These are phyloP conservation scores for Helicolenus hilgendorfi DNA, from an alignment of 2,797 vertebrate genomes.

Conservation along the genomic window DNA sequence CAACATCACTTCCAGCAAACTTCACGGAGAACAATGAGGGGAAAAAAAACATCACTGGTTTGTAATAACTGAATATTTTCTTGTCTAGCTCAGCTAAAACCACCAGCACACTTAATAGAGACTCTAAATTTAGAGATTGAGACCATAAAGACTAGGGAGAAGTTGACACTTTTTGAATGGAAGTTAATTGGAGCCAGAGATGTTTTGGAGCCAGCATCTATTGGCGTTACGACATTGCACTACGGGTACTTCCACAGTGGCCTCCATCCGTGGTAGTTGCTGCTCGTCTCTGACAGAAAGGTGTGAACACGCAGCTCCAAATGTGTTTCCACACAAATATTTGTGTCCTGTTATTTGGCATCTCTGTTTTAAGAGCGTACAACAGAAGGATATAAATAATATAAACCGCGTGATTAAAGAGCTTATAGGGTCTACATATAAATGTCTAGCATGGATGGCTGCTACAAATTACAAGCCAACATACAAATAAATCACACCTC, in stretches of 20 bases:
- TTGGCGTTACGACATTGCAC: background rate
- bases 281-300: background rate
- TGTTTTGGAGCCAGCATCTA: background rate
- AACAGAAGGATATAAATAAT: background rate
- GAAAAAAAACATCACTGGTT: too few relatives aligned
- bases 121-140: background rate
- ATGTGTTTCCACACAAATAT: conserved; percentile 5
- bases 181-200: background rate
- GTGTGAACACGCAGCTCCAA: background rate
- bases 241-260: background rate
- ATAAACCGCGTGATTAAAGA: conserved; percentile 14
- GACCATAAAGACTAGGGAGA: background rate
- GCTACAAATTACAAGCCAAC: conserved; percentile 20
- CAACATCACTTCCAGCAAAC: too few relatives aligned
- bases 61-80: background rate
- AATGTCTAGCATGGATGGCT: background rate
- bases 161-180: background rate
- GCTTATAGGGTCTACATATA: background rate
- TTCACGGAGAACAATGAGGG: too few relatives aligned
- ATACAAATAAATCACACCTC: conserved; percentile 38
- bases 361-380: background rate
- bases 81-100: background rate
- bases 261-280: background rate
- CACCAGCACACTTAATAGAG: background rate
- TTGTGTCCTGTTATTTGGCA: background rate